A percentile compares a stretch with the other conserved stretches of the same genome.
Conservation (phyloP, 1,140 invertebrate genomes). For the Drosophila tristis region DNA sequence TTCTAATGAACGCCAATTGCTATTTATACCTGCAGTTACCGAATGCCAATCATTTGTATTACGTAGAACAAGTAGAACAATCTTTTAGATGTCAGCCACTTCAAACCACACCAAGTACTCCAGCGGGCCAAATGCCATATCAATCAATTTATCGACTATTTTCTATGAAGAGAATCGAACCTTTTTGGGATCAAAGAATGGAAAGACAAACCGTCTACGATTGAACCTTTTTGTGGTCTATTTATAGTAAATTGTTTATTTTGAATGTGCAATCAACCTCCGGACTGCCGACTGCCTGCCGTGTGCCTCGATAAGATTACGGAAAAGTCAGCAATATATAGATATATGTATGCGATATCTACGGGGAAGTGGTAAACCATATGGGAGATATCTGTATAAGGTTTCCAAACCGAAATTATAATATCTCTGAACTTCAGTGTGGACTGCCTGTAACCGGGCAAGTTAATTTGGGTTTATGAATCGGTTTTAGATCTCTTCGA, state of each 20-base stretch:
- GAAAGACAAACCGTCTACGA: constrained; percentile 45
- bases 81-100: constrained; percentile 27
- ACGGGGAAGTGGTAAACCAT: constrained; percentile 13
- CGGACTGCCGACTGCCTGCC: constrained; percentile 21
- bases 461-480: constrained; percentile 34
- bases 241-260: constrained; percentile 72
- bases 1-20: constrained; percentile 10
- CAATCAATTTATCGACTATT: constrained; percentile 8
- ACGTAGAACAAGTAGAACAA: constrained; percentile 23
- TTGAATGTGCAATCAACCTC: constrained; percentile 69
- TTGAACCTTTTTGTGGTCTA: constrained; percentile 36
- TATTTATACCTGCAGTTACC: constrained; percentile 18
- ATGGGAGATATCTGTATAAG: constrained; percentile 46
- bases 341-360: constrained; percentile 25
- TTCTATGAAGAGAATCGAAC: constrained; percentile 25
- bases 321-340: constrained; percentile 48
- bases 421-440: constrained; percentile 17
- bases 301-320: constrained; percentile 62
- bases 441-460: not conserved
- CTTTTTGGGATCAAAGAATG: constrained; percentile 12
- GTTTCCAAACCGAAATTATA: constrained; percentile 25
- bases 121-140: constrained; percentile 27
- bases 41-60: constrained; percentile 25
- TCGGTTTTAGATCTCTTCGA: constrained; percentile 70
- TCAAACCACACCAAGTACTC: constrained; percentile 14